Percentiles rank a stretch among this genome's conserved stretches.
Conservation (phyloP, 2,113 vertebrate genomes). For the Cyprinodon tularosa region DNA sequence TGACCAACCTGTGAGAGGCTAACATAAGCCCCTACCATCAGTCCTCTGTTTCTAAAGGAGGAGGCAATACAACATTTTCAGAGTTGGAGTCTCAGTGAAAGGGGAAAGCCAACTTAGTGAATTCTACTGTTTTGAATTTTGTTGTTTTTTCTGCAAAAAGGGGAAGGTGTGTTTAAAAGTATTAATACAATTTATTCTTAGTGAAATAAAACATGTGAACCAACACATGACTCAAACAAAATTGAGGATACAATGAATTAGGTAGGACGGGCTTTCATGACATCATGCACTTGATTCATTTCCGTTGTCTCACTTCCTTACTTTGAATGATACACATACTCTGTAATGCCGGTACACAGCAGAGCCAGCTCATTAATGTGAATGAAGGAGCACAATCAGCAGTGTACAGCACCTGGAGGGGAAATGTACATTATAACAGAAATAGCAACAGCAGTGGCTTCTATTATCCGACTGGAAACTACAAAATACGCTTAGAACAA, state of each 20-base stretch:
- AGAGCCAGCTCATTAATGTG: conserved; percentile 15
- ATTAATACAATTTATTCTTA: neutral
- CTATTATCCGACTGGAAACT: conserved; percentile 2
- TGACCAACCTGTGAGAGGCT: no score
- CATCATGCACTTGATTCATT: conserved; percentile 55
- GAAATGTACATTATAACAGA: neutral
- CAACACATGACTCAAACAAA: conserved; percentile 27
- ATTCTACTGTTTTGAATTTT: no score
- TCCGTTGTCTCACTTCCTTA: conserved; percentile 39
- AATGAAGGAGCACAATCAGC: conserved; percentile 24
- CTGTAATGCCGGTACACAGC: conserved; percentile 11
- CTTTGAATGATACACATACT: conserved; percentile 40
- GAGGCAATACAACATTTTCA: no score
- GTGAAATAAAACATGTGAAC: neutral
- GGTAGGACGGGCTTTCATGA: neutral
- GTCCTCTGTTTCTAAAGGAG: no score
- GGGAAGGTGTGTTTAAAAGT: conserved; percentile 2
- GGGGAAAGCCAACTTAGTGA: no score
- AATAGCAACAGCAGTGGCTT: neutral
- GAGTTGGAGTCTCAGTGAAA: no score
- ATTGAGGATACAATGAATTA: conserved; percentile 5
- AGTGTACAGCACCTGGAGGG: neutral
- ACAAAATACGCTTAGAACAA: neutral
- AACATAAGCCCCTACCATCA: no score
- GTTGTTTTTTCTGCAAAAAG: conserved; percentile 2